Evolutionary conservation across 2,888 invertebrate genomes (phyloP).

Genomic region (Pandemis heparana): DNA sequence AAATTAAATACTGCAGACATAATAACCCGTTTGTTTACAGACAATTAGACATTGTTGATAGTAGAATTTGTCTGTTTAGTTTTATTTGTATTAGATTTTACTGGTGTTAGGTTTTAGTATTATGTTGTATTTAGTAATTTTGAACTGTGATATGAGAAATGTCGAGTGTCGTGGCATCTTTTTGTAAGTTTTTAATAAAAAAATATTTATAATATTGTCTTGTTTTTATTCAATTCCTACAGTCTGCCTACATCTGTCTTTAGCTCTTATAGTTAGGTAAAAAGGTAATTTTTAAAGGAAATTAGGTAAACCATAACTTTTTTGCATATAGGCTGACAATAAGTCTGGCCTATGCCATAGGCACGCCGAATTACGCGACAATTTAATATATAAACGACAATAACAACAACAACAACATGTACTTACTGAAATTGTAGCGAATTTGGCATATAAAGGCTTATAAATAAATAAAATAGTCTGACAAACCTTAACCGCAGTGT

Average conservation of each 20-base stretch:
- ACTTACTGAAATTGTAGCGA: no score
- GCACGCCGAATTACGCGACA: no score
- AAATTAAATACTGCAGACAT: not conserved
- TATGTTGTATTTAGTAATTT: conserved; percentile 27
- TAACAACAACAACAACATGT: no score
- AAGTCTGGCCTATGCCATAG: no score
- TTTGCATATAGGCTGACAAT: not conserved
- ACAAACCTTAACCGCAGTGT: not conserved
- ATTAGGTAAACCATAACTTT: not conserved
- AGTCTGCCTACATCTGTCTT: no score
- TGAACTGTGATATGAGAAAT: conserved; percentile 39
- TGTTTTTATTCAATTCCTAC: not conserved
- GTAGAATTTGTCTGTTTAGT: not conserved
- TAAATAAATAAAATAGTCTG: no score
- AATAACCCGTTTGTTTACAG: not conserved
- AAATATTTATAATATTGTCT: conserved; percentile 10
- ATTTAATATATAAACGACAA: no score
- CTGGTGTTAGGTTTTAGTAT: conserved; percentile 16
- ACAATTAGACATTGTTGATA: not conserved
- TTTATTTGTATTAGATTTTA: not conserved
- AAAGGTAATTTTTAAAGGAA: not conserved
- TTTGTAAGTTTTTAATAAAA: conserved; percentile 41
- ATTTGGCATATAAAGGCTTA: no score
- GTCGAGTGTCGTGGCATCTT: conserved; percentile 28
- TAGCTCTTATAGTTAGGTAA: no score